Evolutionary conservation across 2,888 invertebrate species (phyloP).

Genomic region (Hydrotaea cyrtoneurina): DNA sequence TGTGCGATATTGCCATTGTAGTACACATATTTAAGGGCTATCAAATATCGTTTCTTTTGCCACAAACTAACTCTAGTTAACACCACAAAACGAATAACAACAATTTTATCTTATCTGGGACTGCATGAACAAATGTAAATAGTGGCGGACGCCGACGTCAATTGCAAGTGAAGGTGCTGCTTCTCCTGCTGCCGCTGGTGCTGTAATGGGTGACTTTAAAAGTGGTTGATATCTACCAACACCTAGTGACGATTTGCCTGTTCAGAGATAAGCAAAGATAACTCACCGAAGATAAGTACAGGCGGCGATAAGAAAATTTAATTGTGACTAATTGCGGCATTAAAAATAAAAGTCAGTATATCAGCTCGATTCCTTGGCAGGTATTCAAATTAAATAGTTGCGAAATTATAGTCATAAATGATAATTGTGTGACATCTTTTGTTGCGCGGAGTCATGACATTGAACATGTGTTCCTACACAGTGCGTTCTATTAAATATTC

Average conservation of each 20-base stretch:
- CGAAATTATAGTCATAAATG: too few relatives aligned
- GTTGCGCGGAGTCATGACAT: too few relatives aligned
- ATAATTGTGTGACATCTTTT: too few relatives aligned
- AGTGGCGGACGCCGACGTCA: not conserved
- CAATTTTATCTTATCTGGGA: not conserved
- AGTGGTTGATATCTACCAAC: not conserved
- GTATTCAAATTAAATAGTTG: too few relatives aligned
- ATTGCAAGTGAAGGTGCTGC: not conserved
- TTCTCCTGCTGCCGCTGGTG: too few relatives aligned
- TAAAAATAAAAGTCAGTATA: not conserved
- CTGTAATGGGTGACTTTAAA: not conserved
- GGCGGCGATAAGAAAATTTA: constrained; percentile 5
- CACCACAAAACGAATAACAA: too few relatives aligned
- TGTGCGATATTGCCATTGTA: too few relatives aligned
- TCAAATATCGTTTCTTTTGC: too few relatives aligned
- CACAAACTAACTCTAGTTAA: too few relatives aligned
- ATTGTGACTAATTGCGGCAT: constrained; percentile 27
- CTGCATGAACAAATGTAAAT: constrained; percentile 26
- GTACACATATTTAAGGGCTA: too few relatives aligned
- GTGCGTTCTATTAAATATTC: too few relatives aligned
- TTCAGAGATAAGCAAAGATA: constrained; percentile 26
- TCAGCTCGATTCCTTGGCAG: not conserved
- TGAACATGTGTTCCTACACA: too few relatives aligned
- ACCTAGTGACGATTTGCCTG: not conserved
- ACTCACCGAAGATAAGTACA: constrained; percentile 31